Conservation (phyloP, 2,797 vertebrate species). For the Rhinatrema bivittatum region DNA sequence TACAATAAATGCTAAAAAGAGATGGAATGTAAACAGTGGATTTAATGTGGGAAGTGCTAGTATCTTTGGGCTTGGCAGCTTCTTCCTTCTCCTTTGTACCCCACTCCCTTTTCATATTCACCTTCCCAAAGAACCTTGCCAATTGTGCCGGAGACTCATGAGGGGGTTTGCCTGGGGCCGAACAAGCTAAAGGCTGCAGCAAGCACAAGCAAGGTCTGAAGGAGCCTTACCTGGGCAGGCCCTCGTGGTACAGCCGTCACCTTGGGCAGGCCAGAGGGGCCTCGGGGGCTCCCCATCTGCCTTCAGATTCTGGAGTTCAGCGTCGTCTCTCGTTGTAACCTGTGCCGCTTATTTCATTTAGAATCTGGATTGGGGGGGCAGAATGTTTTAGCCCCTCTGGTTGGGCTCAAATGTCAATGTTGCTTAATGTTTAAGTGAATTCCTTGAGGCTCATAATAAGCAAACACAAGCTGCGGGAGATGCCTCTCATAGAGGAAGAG, state of each 20-base stretch:
- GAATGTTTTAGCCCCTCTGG: too few relatives aligned
- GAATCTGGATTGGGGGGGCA: too few relatives aligned
- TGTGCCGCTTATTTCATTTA: slow-evolving; percentile 25
- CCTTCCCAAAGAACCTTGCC: background rate
- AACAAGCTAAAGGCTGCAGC: background rate
- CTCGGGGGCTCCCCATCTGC: background rate
- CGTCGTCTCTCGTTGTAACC: slow-evolving; percentile 16
- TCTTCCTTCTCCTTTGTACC: too few relatives aligned
- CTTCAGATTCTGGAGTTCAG: background rate
- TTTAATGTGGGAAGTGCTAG: background rate
- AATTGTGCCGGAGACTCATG: background rate
- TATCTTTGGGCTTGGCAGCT: too few relatives aligned
- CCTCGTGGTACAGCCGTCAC: background rate
- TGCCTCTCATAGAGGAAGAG: too few relatives aligned
- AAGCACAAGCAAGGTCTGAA: too few relatives aligned
- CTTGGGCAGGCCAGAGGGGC: background rate
- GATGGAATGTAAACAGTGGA: too few relatives aligned
- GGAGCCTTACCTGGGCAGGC: background rate
- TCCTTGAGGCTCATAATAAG: too few relatives aligned
- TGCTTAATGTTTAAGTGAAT: too few relatives aligned
- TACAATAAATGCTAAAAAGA: background rate
- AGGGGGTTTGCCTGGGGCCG: background rate
- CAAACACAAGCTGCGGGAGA: too few relatives aligned
- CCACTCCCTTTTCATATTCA: too few relatives aligned
- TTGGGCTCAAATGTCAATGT: too few relatives aligned